Evolutionary conservation across 2,113 vertebrate genomes (phyloP).

Genomic region (Canis aureus): DNA sequence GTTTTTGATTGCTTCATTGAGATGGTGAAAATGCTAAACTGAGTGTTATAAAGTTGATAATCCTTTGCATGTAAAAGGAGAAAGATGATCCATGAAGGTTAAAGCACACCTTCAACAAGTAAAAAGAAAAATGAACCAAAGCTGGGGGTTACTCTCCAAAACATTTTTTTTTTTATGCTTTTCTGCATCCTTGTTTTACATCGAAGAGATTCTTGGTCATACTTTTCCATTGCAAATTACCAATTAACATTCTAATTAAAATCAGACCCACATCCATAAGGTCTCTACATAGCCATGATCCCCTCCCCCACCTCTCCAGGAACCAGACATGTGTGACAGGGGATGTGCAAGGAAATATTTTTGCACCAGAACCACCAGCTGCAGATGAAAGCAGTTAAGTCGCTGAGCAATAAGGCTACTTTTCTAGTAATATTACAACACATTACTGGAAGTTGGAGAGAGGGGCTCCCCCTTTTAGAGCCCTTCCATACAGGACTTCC

Average conservation of each 20-base stretch:
- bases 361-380: conserved; percentile 27
- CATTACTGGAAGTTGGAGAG: conserved; percentile 32
- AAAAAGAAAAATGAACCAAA: background rate
- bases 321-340: background rate
- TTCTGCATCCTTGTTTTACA: conserved; percentile 43
- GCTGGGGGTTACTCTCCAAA: background rate
- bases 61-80: background rate
- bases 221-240: conserved; percentile 17
- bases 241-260: conserved; percentile 52
- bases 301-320: background rate
- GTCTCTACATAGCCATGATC: background rate
- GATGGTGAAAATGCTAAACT: background rate
- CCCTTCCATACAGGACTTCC: background rate
- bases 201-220: conserved; percentile 25
- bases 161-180: background rate
- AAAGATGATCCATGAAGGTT: background rate
- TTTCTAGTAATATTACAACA: conserved; percentile 40
- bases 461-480: background rate
- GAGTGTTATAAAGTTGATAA: background rate
- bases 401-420: conserved; percentile 1
- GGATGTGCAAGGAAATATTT: background rate
- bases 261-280: conserved; percentile 15
- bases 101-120: background rate
- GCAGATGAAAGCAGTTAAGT: conserved; percentile 46
- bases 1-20: background rate